phyloP scores from a whole-genome alignment of 2,888 invertebrate genomes.

The Microplitis manilae region DNA sequence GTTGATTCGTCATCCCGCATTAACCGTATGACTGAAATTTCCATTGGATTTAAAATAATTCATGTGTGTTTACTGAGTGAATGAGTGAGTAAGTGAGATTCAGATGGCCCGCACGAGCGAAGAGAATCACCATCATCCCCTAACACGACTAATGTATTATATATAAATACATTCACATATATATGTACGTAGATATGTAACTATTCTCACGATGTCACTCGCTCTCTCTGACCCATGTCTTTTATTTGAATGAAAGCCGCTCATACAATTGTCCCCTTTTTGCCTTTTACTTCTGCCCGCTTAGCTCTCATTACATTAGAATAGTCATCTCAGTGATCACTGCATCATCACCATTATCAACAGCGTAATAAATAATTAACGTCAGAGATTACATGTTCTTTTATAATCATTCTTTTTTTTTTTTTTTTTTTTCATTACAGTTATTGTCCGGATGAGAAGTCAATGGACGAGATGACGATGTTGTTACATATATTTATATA shows the following conservation, averaged over 20 bases:
- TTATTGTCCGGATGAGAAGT: background rate
- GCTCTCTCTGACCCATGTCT: constrained; percentile 24
- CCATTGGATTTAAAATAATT: constrained; percentile 39
- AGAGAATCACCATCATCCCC: constrained; percentile 5
- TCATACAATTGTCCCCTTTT: constrained; percentile 23
- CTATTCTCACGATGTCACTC: constrained; percentile 28
- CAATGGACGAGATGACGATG: background rate
- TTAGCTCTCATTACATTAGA: constrained; percentile 14
- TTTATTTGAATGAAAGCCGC: constrained; percentile 31
- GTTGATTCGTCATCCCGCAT: constrained; percentile 44
- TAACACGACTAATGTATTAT: background rate
- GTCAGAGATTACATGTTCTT: background rate
- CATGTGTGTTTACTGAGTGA: background rate
- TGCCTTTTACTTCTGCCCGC: constrained; percentile 9
- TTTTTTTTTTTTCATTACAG: background rate
- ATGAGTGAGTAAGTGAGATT: constrained; percentile 22
- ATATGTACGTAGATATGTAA: background rate
- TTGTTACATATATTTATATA: background rate
- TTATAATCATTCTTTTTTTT: background rate
- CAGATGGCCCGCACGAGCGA: constrained; percentile 36
- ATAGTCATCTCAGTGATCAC: background rate
- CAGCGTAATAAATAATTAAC: constrained; percentile 3
- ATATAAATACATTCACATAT: background rate
- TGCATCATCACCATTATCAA: background rate
- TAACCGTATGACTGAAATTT: constrained; percentile 37